Evolutionary conservation across 2,113 vertebrate genomes (phyloP).

Genomic region (Halcyon senegalensis): DNA sequence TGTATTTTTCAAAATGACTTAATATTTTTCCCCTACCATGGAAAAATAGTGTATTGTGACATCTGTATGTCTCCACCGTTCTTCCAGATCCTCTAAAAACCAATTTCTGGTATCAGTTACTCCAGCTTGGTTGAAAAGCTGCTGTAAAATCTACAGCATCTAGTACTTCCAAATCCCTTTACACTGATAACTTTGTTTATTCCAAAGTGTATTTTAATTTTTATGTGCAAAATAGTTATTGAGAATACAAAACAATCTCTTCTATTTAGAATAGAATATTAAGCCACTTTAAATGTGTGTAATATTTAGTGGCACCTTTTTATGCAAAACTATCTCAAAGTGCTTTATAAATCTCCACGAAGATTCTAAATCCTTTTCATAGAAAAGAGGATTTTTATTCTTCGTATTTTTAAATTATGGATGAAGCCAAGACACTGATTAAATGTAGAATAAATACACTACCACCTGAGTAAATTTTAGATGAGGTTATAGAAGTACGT

Average conservation of each 20-base stretch:
- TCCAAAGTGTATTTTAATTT: background rate
- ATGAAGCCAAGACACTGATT: background rate
- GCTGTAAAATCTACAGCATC: background rate
- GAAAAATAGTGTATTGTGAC: background rate
- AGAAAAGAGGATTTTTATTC: background rate
- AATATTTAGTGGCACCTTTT: background rate
- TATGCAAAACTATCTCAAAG: constrained; percentile 37
- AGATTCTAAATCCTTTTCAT: background rate
- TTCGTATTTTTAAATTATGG: background rate
- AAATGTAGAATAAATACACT: constrained; percentile 26
- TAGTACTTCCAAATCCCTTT: background rate
- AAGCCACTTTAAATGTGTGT: background rate
- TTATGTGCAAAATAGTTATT: background rate
- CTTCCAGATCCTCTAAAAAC: background rate
- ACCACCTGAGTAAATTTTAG: background rate
- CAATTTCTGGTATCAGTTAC: background rate
- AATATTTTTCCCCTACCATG: background rate
- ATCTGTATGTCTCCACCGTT: background rate
- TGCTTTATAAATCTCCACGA: constrained; percentile 20
- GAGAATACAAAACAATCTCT: background rate
- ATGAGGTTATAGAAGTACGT: background rate
- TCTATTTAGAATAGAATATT: background rate
- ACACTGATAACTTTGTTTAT: background rate
- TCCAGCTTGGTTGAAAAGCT: background rate
- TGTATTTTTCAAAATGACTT: background rate